phyloP scores from a whole-genome alignment of 2,888 invertebrate species.

The Calameuta filiformis region DNA sequence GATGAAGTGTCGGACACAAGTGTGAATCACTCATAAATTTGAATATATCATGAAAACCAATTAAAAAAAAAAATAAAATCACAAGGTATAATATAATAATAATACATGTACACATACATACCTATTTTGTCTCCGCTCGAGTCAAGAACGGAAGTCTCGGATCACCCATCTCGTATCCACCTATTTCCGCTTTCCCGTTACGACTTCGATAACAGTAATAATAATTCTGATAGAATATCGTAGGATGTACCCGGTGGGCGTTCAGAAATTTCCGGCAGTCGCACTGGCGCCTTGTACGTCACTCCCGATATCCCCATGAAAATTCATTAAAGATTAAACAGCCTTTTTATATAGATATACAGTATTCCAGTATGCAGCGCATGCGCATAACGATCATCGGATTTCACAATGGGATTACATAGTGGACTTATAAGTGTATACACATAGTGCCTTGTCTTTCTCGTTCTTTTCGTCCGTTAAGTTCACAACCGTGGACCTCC shows the following conservation, averaged over 20 bases:
- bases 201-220: not conserved
- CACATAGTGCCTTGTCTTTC: not conserved
- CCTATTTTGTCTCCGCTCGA: not conserved
- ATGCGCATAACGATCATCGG: not conserved
- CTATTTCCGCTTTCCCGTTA: not conserved
- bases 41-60: not conserved
- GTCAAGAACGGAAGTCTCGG: not conserved
- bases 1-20: not conserved
- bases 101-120: not conserved
- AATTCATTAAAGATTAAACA: not conserved
- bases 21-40: not conserved
- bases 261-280: not conserved
- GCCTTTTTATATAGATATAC: not conserved
- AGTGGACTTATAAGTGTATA: not conserved
- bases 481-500: constrained; percentile 30
- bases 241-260: not conserved
- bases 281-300: not conserved
- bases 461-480: not conserved
- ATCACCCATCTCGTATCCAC: not conserved
- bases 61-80: not conserved
- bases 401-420: not conserved
- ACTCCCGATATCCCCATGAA: not conserved
- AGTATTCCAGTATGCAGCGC: not conserved
- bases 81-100: not conserved
- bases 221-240: not conserved